phyloP scores from a whole-genome alignment of 2,888 invertebrate genomes.

The Imbricaverruca yamaguchii region DNA sequence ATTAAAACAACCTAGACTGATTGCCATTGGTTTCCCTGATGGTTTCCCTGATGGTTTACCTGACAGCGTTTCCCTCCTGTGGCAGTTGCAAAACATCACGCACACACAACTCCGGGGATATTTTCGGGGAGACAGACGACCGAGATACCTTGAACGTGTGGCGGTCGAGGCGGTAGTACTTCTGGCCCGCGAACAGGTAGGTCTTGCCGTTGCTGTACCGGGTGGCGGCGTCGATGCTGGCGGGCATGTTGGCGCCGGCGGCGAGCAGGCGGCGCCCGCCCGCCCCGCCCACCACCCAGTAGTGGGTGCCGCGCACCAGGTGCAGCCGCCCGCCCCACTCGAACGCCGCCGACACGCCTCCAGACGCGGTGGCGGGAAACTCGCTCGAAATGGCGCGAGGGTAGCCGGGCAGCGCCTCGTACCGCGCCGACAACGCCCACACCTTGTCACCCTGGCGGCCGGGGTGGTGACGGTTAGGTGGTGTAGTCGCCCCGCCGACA shows the following conservation, averaged over 20 bases:
- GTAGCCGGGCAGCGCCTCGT: not conserved
- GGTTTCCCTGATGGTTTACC: too few species aligned
- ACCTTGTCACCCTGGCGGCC: not conserved
- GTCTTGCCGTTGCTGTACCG: not conserved
- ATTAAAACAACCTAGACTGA: too few species aligned
- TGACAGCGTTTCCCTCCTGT: too few species aligned
- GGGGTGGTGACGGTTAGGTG: too few species aligned
- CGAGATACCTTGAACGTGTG: too few species aligned
- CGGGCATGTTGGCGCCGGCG: not conserved
- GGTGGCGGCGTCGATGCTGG: not conserved
- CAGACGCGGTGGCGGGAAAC: not conserved
- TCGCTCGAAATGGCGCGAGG: not conserved
- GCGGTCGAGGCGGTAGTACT: not conserved
- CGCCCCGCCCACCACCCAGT: not conserved
- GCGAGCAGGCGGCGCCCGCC: not conserved
- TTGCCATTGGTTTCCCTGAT: too few species aligned
- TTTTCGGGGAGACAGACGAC: too few species aligned
- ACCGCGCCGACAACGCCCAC: not conserved
- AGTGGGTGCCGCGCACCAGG: not conserved
- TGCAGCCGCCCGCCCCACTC: not conserved
- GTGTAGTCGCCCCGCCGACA: too few species aligned
- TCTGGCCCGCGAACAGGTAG: not conserved
- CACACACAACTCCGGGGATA: too few species aligned
- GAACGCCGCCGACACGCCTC: not conserved
- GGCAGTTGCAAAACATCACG: too few species aligned